A percentile compares a stretch with the other conserved stretches of the same genome.
These are phyloP conservation scores for Peromyscus leucopus DNA, from an alignment of 2,113 vertebrate genomes.

Conservation along the genomic window DNA sequence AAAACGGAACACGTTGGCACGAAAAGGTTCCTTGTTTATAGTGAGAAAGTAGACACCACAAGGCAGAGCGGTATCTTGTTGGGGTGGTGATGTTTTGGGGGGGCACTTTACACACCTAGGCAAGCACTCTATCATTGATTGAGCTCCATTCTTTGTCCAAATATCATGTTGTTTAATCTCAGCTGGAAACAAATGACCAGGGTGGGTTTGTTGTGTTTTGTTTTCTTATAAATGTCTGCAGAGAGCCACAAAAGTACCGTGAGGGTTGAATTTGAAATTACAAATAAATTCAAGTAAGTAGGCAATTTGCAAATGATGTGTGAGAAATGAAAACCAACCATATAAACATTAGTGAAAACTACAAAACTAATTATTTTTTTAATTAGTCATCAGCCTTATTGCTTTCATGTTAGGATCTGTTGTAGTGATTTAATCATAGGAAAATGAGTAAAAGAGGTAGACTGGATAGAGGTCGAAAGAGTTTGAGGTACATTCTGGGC, in stretches of 20 bases:
- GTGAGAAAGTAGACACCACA: background rate
- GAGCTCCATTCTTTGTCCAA: background rate
- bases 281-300: background rate
- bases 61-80: background rate
- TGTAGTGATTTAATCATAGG: slow-evolving; percentile 33
- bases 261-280: slow-evolving; percentile 5
- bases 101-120: background rate
- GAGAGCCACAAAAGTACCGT: background rate
- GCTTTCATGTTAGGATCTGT: slow-evolving; percentile 10
- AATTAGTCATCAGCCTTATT: background rate
- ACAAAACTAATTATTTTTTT: slow-evolving; percentile 15
- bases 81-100: background rate
- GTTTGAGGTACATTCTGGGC: background rate
- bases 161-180: background rate
- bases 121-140: background rate
- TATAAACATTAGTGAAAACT: slow-evolving; percentile 9
- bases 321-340: background rate
- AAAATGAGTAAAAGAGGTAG: slow-evolving; percentile 33
- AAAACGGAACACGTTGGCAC: background rate
- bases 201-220: background rate
- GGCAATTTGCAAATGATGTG: background rate
- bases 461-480: background rate
- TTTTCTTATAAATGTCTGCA: background rate
- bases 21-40: background rate
- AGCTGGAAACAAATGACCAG: background rate